Conservation (phyloP, 2,888 invertebrate species). For the Linhomoeus sp. region DNA sequence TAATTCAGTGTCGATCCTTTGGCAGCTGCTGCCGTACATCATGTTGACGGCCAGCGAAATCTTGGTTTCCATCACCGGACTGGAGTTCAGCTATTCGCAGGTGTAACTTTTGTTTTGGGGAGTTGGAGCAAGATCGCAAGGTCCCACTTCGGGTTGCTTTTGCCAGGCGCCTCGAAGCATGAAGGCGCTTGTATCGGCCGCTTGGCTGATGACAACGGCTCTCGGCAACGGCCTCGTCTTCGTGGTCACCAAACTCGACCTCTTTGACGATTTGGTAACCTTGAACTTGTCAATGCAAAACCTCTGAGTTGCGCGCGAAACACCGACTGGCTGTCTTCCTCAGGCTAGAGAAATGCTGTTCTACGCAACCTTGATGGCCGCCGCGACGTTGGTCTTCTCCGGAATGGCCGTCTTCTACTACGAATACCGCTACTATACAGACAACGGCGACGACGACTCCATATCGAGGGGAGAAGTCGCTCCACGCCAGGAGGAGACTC, state of each 20-base stretch:
- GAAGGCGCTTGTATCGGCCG: conserved; percentile 80
- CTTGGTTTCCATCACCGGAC: conserved; percentile 34
- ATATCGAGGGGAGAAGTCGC: too few relatives aligned
- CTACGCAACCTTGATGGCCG: conserved; percentile 62
- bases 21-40: conserved; percentile 33
- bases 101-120: too few relatives aligned
- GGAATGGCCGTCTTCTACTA: conserved; percentile 58
- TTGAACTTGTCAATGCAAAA: too few relatives aligned
- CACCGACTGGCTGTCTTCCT: too few relatives aligned
- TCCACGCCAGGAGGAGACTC: too few relatives aligned
- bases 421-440: conserved; percentile 16
- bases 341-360: conserved; percentile 69
- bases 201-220: conserved; percentile 76
- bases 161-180: conserved; percentile 57
- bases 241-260: conserved; percentile 38
- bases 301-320: too few relatives aligned
- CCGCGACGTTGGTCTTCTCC: conserved; percentile 60
- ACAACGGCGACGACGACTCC: conserved; percentile 13
- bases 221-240: conserved; percentile 81
- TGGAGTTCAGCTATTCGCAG: conserved; percentile 28
- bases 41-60: conserved; percentile 34
- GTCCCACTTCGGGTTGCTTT: too few relatives aligned
- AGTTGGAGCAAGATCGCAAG: too few relatives aligned
- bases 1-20: too few relatives aligned
- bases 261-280: conserved; percentile 2